A percentile compares a stretch with the other conserved stretches of the same genome.
Evolutionary conservation across 2,113 vertebrate species (phyloP).

Genomic region (Lates calcarifer): DNA sequence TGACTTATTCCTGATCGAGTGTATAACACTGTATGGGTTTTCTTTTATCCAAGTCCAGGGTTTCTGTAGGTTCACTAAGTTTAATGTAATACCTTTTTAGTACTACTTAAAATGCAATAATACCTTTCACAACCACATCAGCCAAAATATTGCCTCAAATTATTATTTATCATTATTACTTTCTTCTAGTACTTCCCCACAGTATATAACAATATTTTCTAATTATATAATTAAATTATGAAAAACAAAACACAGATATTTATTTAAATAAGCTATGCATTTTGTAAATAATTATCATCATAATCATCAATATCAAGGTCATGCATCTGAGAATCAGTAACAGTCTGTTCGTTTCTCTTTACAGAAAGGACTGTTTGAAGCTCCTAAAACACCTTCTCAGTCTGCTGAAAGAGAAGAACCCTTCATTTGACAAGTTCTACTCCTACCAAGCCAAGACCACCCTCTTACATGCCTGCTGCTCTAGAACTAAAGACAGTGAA

Average conservation of each 20-base stretch:
- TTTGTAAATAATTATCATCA: too few relatives aligned
- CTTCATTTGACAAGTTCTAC: constrained; percentile 83
- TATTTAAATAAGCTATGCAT: too few relatives aligned
- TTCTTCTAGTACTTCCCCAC: too few relatives aligned
- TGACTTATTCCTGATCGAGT: background rate
- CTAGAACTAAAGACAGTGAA: constrained; percentile 72
- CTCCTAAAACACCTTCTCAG: constrained; percentile 89
- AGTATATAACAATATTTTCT: too few relatives aligned
- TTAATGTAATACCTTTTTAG: too few relatives aligned
- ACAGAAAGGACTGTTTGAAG: constrained; percentile 90
- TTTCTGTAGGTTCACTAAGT: background rate
- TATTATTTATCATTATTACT: too few relatives aligned
- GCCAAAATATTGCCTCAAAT: too few relatives aligned
- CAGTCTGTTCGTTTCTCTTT: background rate
- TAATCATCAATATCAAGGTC: too few relatives aligned
- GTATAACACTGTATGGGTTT: background rate
- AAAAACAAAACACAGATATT: too few relatives aligned
- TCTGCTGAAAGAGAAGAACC: constrained; percentile 80
- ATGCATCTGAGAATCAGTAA: background rate
- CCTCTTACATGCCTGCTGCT: constrained; percentile 84
- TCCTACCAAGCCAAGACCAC: constrained; percentile 91
- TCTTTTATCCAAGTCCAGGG: background rate
- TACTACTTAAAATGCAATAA: too few relatives aligned
- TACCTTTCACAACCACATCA: too few relatives aligned
- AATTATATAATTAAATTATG: too few relatives aligned